Evolutionary conservation across 2,113 vertebrate species (phyloP).

Genomic region (Pituophis catenifer): DNA sequence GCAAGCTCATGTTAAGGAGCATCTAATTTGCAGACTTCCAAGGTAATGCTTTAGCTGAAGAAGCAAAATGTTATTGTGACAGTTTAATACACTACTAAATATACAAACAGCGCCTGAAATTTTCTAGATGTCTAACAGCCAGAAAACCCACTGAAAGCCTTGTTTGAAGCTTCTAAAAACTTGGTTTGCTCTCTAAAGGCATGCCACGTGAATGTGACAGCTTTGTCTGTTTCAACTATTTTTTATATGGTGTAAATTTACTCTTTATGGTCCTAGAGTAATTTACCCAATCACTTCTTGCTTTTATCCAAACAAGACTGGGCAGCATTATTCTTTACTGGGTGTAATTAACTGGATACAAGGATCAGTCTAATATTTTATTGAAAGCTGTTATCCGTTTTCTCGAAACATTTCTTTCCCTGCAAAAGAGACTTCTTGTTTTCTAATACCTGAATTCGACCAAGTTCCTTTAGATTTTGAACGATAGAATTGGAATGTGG

Average conservation of each 20-base stretch:
- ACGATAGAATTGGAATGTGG: not conserved
- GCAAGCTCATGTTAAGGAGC: constrained; percentile 3
- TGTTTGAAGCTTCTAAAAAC: not conserved
- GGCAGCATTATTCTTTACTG: not conserved
- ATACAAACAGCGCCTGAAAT: not conserved
- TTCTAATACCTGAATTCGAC: not conserved
- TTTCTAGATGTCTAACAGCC: not conserved
- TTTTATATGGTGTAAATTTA: not conserved
- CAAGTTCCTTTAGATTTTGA: not conserved
- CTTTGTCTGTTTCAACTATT: not conserved
- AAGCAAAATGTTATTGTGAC: constrained; percentile 12
- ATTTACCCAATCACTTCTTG: not conserved
- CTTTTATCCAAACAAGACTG: not conserved
- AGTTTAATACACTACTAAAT: not conserved
- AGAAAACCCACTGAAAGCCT: not conserved
- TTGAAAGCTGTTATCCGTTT: not conserved
- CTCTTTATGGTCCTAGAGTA: not conserved
- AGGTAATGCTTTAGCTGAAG: not conserved
- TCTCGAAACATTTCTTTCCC: not conserved
- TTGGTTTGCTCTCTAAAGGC: not conserved
- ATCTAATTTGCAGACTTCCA: not conserved
- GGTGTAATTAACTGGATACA: not conserved
- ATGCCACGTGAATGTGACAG: not conserved
- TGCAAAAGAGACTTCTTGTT: not conserved
- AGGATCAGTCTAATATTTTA: not conserved